Conservation (phyloP, 2,113 vertebrate genomes). For the Genyomyrus donnyi region DNA sequence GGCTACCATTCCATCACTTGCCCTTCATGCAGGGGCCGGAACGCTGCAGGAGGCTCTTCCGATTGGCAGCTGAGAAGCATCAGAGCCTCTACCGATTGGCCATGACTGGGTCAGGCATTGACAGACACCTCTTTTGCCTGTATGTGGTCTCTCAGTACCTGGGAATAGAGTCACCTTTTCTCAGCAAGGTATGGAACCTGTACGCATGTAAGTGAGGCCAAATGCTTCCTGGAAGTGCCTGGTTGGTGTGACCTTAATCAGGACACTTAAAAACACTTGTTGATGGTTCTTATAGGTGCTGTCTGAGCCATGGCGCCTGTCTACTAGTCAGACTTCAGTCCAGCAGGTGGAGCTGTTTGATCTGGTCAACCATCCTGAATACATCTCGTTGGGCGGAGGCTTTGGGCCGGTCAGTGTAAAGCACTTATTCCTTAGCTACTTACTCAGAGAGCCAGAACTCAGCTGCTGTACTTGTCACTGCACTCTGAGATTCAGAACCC, state of each 20-base stretch:
- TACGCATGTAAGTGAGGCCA: neutral
- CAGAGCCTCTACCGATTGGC: constrained; percentile 75
- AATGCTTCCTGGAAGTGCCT: neutral
- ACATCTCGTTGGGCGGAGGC: constrained; percentile 75
- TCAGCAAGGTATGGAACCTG: constrained; percentile 56
- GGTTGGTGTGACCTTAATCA: neutral
- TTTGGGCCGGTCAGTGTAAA: constrained; percentile 75
- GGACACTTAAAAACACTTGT: neutral
- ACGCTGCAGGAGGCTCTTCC: constrained; percentile 55
- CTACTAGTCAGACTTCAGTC: constrained; percentile 78
- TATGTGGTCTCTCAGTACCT: constrained; percentile 73
- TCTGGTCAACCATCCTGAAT: constrained; percentile 69
- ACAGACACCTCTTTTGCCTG: constrained; percentile 78
- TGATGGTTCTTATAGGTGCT: constrained; percentile 57
- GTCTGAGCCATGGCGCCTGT: constrained; percentile 78
- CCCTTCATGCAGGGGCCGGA: constrained; percentile 50
- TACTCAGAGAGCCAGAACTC: neutral
- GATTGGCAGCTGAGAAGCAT: constrained; percentile 65
- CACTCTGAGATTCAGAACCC: neutral
- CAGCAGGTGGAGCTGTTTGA: constrained; percentile 80
- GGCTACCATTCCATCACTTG: neutral
- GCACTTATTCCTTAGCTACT: neutral
- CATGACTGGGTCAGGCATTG: constrained; percentile 73
- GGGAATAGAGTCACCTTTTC: constrained; percentile 67
- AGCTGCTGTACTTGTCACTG: neutral